Evolutionary conservation across 53 echinoderm and acorn worm species (phyloP), one percentile per base, ranked within the genome.

Genomic region (Echinometra lucunter): DNA sequence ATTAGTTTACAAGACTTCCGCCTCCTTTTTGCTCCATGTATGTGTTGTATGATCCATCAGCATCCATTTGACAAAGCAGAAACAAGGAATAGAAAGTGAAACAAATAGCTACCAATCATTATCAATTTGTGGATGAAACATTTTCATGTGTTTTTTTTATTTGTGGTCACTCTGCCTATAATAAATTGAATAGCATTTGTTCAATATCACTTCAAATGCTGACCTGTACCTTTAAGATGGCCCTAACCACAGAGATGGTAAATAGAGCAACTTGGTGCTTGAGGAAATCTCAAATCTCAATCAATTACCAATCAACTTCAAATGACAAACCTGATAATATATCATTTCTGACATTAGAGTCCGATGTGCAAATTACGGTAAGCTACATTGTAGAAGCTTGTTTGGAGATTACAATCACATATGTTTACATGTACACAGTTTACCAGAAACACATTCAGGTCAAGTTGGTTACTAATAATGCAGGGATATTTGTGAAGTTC

Each of bases 261-360:
- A 30, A 78, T 78, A 23, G 42, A 78, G 78, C 78, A 78, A 88
- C 53, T 57, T 53, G 47, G 28, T 55, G 53, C 88, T 23, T 13
- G 28, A 55, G 88, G 88, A 88, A 88, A 88, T 88, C 49, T 88
- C 88, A 88, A 88, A 88, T 88, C 88, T 55, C 88, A 55, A 88
- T 88, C 88, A 88, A 88, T 88, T 88, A 57, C 57, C 56, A 88
- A 30, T 88, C 88, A 88, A 88, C 49, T 78, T 78, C 78, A 78
- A 78, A 40, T 78, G 78, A 78, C 78, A 78, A 72, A 78, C 42
- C 78, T 78, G 38, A 38, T 78, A 42, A 38, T 78, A 78, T 40
- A 78, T 78, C 42, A 78, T 40, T 42, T 78, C 38, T 78, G 78
- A 78, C 78, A 42, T 42, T 38, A 78, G 21, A 78, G 78, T 35